Evolutionary conservation across 1,140 invertebrate species (phyloP).

Genomic region (Aporrectodea caliginosa): DNA sequence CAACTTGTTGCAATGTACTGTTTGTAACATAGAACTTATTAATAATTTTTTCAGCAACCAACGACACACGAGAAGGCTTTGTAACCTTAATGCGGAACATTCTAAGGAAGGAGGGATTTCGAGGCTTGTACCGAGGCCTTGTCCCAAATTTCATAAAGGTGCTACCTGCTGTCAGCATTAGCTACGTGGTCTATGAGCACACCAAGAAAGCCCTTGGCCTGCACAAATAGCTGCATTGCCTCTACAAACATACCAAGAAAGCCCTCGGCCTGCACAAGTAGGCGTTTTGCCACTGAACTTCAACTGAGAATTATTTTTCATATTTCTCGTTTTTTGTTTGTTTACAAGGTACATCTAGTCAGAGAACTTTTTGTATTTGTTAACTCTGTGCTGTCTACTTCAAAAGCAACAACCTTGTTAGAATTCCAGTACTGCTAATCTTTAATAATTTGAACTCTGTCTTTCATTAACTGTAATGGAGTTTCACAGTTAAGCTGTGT

Average conservation of each 20-base stretch:
- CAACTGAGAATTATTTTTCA: no score
- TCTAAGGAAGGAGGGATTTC: constrained; percentile 73
- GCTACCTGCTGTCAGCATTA: constrained; percentile 87
- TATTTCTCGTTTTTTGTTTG: no score
- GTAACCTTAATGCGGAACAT: constrained; percentile 19
- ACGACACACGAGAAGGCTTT: constrained; percentile 55
- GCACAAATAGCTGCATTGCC: not conserved
- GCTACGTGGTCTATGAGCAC: constrained; percentile 92
- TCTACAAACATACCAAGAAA: constrained; percentile 69
- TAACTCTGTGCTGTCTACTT: no score
- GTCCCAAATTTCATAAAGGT: constrained; percentile 93
- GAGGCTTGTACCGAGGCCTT: constrained; percentile 91
- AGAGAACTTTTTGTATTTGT: no score
- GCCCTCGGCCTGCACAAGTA: not conserved
- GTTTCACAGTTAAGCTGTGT: no score
- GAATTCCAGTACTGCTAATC: no score
- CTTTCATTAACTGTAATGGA: no score
- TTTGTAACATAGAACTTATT: not conserved
- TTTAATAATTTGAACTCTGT: no score
- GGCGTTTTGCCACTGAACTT: no score
- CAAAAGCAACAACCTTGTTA: no score
- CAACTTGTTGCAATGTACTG: not conserved
- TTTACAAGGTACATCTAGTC: no score
- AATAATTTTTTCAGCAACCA: constrained; percentile 41
- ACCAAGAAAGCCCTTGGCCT: constrained; percentile 9